Evolutionary conservation across 1,140 invertebrate genomes (phyloP).

Genomic region (Leptoteleia sp.): DNA sequence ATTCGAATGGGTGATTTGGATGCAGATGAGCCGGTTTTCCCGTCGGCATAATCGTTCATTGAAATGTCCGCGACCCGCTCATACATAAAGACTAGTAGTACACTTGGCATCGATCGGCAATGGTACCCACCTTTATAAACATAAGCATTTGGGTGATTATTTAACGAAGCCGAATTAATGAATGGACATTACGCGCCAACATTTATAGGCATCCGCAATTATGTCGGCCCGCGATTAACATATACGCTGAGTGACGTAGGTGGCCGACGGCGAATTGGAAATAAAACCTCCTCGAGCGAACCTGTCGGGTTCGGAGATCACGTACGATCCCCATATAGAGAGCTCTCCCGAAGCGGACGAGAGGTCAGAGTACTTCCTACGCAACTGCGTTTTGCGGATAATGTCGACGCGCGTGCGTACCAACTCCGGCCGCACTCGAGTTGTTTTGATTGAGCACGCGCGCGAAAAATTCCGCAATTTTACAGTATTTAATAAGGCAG

Average conservation of each 20-base stretch:
- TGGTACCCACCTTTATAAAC: conserved; percentile 7
- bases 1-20: conserved; percentile 45
- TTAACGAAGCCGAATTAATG: conserved; percentile 54
- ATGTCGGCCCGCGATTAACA: conserved; percentile 54
- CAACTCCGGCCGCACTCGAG: too few relatives aligned
- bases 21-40: conserved; percentile 46
- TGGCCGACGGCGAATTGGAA: conserved; percentile 61
- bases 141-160: conserved; percentile 31
- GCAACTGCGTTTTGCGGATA: conserved; percentile 47
- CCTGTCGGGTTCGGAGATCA: conserved; percentile 66
- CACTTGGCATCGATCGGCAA: conserved; percentile 21
- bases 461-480: too few relatives aligned
- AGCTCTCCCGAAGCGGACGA: conserved; percentile 67
- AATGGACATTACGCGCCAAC: conserved; percentile 51
- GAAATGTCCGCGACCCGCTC: conserved; percentile 16
- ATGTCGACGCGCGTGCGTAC: conserved; percentile 29
- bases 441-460: too few relatives aligned
- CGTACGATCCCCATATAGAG: conserved; percentile 66
- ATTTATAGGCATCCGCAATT: conserved; percentile 55
- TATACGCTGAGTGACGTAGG: conserved; percentile 57
- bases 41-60: conserved; percentile 47
- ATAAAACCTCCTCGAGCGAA: conserved; percentile 58
- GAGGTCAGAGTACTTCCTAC: conserved; percentile 72
- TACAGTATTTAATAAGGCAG: too few relatives aligned
- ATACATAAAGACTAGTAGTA: conserved; percentile 30